Percentiles rank a stretch among this genome's conserved stretches.
Evolutionary conservation across 2,797 vertebrate species (phyloP).

Genomic region (Gadopsis bispinosus): DNA sequence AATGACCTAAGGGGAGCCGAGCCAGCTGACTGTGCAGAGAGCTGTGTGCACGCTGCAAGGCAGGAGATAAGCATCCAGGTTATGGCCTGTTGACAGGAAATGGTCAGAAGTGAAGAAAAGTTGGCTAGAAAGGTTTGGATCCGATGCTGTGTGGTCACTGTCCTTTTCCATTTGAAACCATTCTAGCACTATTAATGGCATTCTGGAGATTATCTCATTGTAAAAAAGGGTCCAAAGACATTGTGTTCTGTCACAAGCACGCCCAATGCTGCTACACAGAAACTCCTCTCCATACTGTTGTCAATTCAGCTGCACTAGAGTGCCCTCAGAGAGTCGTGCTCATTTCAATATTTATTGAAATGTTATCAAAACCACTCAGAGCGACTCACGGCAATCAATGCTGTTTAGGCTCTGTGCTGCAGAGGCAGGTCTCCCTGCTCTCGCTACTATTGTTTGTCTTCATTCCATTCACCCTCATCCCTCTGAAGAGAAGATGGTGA

Average conservation of each 20-base stretch:
- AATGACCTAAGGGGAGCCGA: slow-evolving; percentile 50
- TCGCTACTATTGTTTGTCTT: slow-evolving; percentile 67
- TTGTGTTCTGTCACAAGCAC: slow-evolving; percentile 42
- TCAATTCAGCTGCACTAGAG: slow-evolving; percentile 60
- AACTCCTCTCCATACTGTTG: slow-evolving; percentile 52
- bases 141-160: slow-evolving; percentile 29
- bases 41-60: slow-evolving; percentile 57
- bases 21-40: slow-evolving; percentile 55
- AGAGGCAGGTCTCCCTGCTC: slow-evolving; percentile 45
- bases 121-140: slow-evolving; percentile 27
- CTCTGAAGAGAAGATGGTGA: slow-evolving; percentile 52
- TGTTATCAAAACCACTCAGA: slow-evolving; percentile 82
- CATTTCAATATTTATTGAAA: slow-evolving; percentile 86
- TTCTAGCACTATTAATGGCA: slow-evolving; percentile 18
- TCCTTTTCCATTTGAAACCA: slow-evolving; percentile 3
- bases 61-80: slow-evolving; percentile 71
- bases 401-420: slow-evolving; percentile 66
- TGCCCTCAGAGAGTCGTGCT: slow-evolving; percentile 67
- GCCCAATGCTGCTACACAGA: slow-evolving; percentile 19
- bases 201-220: slow-evolving; percentile 16
- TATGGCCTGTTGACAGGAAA: slow-evolving; percentile 24
- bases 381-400: slow-evolving; percentile 77
- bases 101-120: slow-evolving; percentile 24
- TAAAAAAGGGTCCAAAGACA: slow-evolving; percentile 2
- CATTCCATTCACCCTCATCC: slow-evolving; percentile 58